A percentile compares a stretch with the other conserved stretches of the same genome.
These are phyloP conservation scores for Pyrrhia umbra DNA, from an alignment of 2,888 invertebrate genomes.

Conservation along the genomic window DNA sequence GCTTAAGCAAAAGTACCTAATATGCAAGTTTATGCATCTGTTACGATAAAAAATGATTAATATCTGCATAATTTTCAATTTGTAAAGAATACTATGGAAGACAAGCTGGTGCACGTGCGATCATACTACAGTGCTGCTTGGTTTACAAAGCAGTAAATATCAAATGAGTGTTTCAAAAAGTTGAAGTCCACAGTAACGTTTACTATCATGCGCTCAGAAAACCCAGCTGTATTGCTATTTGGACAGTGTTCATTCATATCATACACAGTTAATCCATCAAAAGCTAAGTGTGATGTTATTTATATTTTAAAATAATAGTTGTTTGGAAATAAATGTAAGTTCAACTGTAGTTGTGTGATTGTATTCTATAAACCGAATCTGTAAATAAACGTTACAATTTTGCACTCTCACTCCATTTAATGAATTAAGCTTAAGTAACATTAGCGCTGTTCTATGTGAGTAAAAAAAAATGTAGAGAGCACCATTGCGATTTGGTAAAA, in stretches of 20 bases:
- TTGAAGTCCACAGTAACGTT: not conserved
- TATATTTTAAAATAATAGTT: constrained; percentile 9
- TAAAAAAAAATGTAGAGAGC: constrained; percentile 40
- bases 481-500: constrained; percentile 51
- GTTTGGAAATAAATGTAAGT: constrained; percentile 32
- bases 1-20: constrained; percentile 6
- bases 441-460: constrained; percentile 18
- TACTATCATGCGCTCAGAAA: not conserved
- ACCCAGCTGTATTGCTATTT: not conserved
- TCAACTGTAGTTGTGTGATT: constrained; percentile 24
- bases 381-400: constrained; percentile 24
- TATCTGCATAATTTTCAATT: not conserved
- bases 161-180: not conserved
- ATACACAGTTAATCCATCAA: not conserved
- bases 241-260: not conserved
- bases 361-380: constrained; percentile 32
- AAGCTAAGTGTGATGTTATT: not conserved
- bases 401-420: not conserved
- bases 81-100: too few species aligned
- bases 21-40: constrained; percentile 4
- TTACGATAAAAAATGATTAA: not conserved
- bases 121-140: not conserved
- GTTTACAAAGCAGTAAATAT: not conserved
- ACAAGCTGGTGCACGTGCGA: not conserved
- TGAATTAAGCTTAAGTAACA: constrained; percentile 3